Base-by-base conservation (phyloP, 2,797 vertebrate species). In the Microchirus variegatus region DNA sequence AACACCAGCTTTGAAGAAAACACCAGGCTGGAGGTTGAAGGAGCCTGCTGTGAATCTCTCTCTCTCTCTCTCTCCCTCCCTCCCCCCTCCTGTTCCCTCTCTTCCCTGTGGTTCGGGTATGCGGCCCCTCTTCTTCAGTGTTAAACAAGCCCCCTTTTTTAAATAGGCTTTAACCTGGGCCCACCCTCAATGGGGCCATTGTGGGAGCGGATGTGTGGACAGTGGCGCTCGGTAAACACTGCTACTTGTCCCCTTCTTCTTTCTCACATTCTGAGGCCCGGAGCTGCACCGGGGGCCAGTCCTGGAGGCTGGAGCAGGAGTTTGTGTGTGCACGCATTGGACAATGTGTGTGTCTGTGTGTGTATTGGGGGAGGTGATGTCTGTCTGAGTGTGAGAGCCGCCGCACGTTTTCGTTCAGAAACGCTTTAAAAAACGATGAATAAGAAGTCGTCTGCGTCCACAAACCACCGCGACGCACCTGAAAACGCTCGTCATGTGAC, bases 141-240 rank as follows among this genome's bases (percentile, higher is more conserved):
- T 91, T 90, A 89, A 91, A 92, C 91, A 91, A 90, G 89, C 84
- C 89, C n/a, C n/a, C n/a, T n/a, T n/a, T 92, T 92, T 91, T 84
- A 91, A 92, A 91, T 80, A 77, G 88, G 87, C 89, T 90, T 91
- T 90, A 92, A 93, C 91, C 91, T 92, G 91, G 87, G 87, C 80
- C 87, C 87, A 76, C 85, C 89, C 86, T 93, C 89, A 92, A 91
- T 86, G 87, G 89, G 80, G 77, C 84, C 90, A 91, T 94, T 94
- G 91, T 93, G 88, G 85, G 89, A 90, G 78, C 86, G 89, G 89
- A 92, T 92, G 90, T 94, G 91, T 93, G 88, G 88, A 92, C 91
- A 88, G 86, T 90, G 80, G 85, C 84, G 80, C 87, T 93, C 84
- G 49, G 90, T 88, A 91, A 92, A 93, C 90, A 91, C 80, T 61